Conservation (phyloP, 2,113 vertebrate genomes). For the Syngnathus typhle region DNA sequence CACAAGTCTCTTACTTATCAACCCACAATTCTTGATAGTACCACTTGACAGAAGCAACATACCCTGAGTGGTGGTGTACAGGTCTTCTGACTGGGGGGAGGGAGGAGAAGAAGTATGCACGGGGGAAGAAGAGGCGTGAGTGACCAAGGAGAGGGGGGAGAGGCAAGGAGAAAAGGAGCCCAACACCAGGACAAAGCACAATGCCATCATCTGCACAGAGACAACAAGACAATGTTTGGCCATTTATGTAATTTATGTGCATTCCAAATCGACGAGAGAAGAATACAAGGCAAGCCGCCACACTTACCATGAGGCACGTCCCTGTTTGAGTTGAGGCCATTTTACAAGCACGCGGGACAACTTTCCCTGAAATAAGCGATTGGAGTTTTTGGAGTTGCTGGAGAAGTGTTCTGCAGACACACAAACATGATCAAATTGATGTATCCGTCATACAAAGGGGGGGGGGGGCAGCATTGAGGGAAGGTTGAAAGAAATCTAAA, state of each 20-base stretch:
- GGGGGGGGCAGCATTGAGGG: neutral
- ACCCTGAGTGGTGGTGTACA: slow-evolving; percentile 92
- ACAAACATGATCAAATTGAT: neutral
- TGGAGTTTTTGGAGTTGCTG: slow-evolving; percentile 67
- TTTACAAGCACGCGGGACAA: slow-evolving; percentile 57
- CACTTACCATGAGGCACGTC: slow-evolving; percentile 58
- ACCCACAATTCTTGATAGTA: neutral
- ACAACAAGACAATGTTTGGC: slow-evolving; percentile 9
- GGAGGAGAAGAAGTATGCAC: slow-evolving; percentile 73
- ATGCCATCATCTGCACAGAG: slow-evolving; percentile 80
- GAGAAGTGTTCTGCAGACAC: slow-evolving; percentile 52
- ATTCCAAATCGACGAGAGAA: neutral
- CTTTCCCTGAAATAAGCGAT: slow-evolving; percentile 57
- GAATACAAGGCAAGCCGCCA: neutral
- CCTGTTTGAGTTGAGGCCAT: slow-evolving; percentile 65
- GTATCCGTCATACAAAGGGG: neutral
- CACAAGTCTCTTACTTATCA: no score
- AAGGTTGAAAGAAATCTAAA: no score
- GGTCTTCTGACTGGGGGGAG: slow-evolving; percentile 72
- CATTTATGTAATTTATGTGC: neutral
- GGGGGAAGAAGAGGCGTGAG: slow-evolving; percentile 43
- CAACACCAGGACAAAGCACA: slow-evolving; percentile 95
- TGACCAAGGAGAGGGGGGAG: slow-evolving; percentile 81
- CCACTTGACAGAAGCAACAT: slow-evolving; percentile 49
- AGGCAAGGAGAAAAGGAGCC: slow-evolving; percentile 90